Evolutionary conservation across 2,113 vertebrate genomes (phyloP), one percentile per base, ranked within the genome.

Genomic region (Pantherophis guttatus): DNA sequence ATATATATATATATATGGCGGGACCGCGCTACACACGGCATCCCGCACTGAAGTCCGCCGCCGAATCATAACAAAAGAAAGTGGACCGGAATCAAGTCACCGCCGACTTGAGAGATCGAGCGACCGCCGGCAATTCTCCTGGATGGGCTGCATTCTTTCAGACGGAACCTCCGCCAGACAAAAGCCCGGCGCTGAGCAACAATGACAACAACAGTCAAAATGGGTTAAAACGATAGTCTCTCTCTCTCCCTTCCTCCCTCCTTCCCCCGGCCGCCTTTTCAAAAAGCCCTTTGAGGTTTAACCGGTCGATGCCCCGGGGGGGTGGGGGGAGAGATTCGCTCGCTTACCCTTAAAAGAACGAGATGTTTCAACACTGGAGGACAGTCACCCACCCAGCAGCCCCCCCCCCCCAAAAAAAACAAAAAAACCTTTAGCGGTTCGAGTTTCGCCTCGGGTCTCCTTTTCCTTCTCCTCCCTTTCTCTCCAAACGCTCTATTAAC

Each of bases 11-110:
- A 86, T 9, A 44, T 50, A 50, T 50, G 17, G 75, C 17, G 52
- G 11, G 8, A 87, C 65, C 19, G 33, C 5, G 15, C 59, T 9
- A 19, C 5, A 11, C 11, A 8, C 62, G 3, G 85, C 10, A 29
- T 10, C 24, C 54, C 91, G 48, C 24, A 59, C 57, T 4, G 13
- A 70, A 48, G 55, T 8, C 33, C 33, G 19, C 8, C 55, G 54
- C n/a, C 12, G 33, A 29, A 93, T 23, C 90, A 12, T 19, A 91
- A 94, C 92, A 91, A 91, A 94, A 94, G 94, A 89, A 86, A 92
- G 93, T 15, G 87, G 1, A 5, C 52, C 86, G 21, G 57, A 8
- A 53, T 12, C 44, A 19, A 93, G 89, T 52, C 29, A 44, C 86
- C 86, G 70, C 48, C 10, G 85, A 24, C 1, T 24, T 59, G 58